Evolutionary conservation across 2,888 invertebrate species (phyloP).

Genomic region (Hirudinaria manillensis): DNA sequence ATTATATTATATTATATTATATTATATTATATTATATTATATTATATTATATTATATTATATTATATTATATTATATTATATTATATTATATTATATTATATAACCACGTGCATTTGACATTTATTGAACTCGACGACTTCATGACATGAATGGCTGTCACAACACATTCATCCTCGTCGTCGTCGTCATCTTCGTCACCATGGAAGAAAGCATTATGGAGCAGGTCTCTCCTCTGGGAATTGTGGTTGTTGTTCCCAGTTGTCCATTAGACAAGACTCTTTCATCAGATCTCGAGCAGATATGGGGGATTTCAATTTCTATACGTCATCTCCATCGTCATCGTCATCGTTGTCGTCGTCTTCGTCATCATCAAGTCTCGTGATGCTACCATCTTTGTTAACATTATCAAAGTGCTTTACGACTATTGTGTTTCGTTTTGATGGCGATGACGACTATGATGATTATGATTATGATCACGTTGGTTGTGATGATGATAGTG

Average conservation of each 20-base stretch:
- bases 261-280: no score
- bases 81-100: no score
- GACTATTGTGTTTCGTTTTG: no score
- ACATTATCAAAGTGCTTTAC: constrained; percentile 36
- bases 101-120: no score
- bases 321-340: neutral
- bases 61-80: no score
- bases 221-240: no score
- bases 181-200: neutral
- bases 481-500: constrained; percentile 22
- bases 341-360: constrained; percentile 19
- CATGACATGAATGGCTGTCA: neutral
- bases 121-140: no score
- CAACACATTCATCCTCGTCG: neutral
- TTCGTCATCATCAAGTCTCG: constrained; percentile 34
- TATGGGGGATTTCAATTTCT: neutral
- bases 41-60: no score
- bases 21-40: no score
- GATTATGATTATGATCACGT: constrained; percentile 26
- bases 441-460: constrained; percentile 23
- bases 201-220: neutral
- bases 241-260: no score
- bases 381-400: constrained; percentile 38
- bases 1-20: no score
- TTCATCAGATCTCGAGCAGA: neutral